Evolutionary conservation across 1,140 invertebrate genomes (phyloP), one percentile per base, ranked within the genome.

Genomic region (Lepidotrigona ventralis): DNA sequence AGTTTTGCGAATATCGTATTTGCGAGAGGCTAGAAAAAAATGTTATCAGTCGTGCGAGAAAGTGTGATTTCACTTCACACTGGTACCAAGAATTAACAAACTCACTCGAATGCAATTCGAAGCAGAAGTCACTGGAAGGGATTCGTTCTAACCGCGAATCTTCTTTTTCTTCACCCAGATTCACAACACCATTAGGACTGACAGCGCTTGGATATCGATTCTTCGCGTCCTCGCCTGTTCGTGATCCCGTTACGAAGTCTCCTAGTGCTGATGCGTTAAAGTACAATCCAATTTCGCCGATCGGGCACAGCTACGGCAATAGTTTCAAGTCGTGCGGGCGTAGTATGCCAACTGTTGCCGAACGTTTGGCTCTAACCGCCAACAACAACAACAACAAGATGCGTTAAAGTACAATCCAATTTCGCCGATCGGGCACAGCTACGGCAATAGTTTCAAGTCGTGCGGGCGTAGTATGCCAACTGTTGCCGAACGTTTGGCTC

Each of bases 191-290:
- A 39, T 70, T 92, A 53, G 90, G 90, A 21, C 70, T 93, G n/a
- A 89, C 91, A 39, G 92, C 92, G 23, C 81, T 93, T 53, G 93
- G 93, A 23, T 94, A 94, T 89, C 91, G 92, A 85, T 92, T 93
- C 82, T 92, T 94, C 79, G 93, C 92, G 51, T 92, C 92, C 46
- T 92, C 92, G 11, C 91, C 91, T 23, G 81, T 89, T 17, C 85
- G 85, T 46, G 89, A 89, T 51, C 63, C 84, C 5, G 84, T 85
- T 56, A 90, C 84, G 76, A 92, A 90, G 54, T 85, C 86, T 68
- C 71, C 88, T 33, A 83, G 75, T 23, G 54, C 73, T 21, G 86
- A 92, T 58, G 79, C 85, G 72, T 51, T 92, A 14, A 90, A 86
- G 54, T 86, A 91, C 72, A 85, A 88, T 64, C 85, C 90, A 76